Evolutionary conservation across 1,140 invertebrate species (phyloP), one percentile per base, ranked within the genome.

Genomic region (Olivierus martensii): DNA sequence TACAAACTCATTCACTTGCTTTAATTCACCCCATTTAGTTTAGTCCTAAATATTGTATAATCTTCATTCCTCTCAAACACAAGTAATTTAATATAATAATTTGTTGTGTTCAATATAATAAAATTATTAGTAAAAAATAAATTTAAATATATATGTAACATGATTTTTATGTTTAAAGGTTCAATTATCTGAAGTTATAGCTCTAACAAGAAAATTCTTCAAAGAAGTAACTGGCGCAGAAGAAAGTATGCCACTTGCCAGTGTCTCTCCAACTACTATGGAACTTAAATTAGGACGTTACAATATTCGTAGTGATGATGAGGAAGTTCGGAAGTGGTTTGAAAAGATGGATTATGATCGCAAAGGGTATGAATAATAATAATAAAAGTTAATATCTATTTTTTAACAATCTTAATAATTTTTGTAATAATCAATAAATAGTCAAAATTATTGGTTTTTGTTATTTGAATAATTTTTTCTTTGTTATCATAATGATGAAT

Each of bases 111-210:
- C n/a, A n/a, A n/a, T n/a, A n/a, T n/a, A n/a, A n/a, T n/a, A n/a
- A n/a, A n/a, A n/a, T 42, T 42, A 42, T 42, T n/a, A 42, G 17
- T 42, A 18, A 6, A 18, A 19, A 21, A 6, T 7, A 28, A 3
- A 22, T 22, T 5, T 46, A 21, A 11, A 2, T 14, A 22, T 12
- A 15, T 22, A 12, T 49, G 11, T 21, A n/a, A 12, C 21, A 22
- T n/a, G 3, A 9, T n/a, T 35, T 14, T 35, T 59, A 53, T 58
- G 56, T 60, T 73, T 74, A 35, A 69, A 95, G 90, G 76, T 97
- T 51, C 91, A 97, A 79, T 71, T 99, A 51, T 98, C 93, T 3
- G 93, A 98, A 73, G 91, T 95, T 56, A 93, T 99, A 63, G 90
- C 89, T 75, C 79, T 88, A 63, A 84, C 90, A 15, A 82, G 92